Base-by-base conservation (phyloP, 2,888 invertebrate species). In the Archips xylosteana region DNA sequence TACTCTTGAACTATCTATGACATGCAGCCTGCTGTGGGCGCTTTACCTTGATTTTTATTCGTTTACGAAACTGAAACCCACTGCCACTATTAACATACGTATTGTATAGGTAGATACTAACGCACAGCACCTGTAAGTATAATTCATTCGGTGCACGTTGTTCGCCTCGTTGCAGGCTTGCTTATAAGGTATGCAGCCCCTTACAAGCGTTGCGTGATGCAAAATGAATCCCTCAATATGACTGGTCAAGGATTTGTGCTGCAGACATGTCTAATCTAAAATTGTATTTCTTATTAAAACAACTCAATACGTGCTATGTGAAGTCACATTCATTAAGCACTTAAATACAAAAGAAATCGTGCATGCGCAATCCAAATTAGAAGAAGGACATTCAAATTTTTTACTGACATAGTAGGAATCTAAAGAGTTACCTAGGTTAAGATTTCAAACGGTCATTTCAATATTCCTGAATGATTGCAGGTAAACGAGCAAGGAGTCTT, bases 401-500 rank as follows among this genome's bases (percentile, higher is more conserved):
- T 39, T 39, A 5, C 6, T 36, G 5, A 3, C 36, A 36, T 36
- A 3, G n/a, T 13, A 49, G 47, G 10, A 45, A 10, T 10, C 10
- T 45, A 12, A 49, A 49, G n/a, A 13, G n/a, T n/a, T 49, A 9
- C 5, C 13, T 5, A 49, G 23, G 49, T 2, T 5, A n/a, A 49
- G n/a, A 3, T 49, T n/a, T n/a, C 49, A 4, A 49, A 1, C 0
- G 1, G 4, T 49, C 5, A 49, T 49, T 47, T 47, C 13, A n/a
- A n/a, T 49, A n/a, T 49, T 1, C 13, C n/a, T 49, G 49, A n/a
- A 49, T 49, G 4, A n/a, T 49, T 49, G 13, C 82, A 96, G 96
- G 96, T 83, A 96, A 97, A 89, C 95, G 97, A 83, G 97, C 97
- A 6, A 95, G 96, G 82, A 97, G 96, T 83, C 94, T 98, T 69